Evolutionary conservation across 2,797 vertebrate species (phyloP), one percentile per base, ranked within the genome.

Genomic region (Caiman crocodilus): DNA sequence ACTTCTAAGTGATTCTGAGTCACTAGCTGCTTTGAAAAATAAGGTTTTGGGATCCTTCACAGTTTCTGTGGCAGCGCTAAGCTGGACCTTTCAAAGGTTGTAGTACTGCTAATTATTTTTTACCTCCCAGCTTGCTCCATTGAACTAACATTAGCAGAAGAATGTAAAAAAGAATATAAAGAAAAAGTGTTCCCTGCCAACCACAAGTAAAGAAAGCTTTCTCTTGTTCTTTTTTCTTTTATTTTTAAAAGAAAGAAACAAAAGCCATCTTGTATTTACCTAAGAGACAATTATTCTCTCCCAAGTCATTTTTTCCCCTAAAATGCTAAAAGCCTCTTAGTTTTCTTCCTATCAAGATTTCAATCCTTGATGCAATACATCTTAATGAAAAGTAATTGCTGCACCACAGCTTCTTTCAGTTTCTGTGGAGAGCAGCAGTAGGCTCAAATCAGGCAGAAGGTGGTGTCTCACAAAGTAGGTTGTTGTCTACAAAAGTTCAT

Each of bases 71-170:
- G 76, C 35, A 58, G 1, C 17, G 32, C 85, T 61, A 77, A 91
- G 83, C 14, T 76, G 3, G n/a, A n/a, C 60, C 16, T 82, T 56
- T 59, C 32, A 87, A 95, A 93, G 74, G 90, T 90, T 95, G 69
- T 15, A 92, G 67, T 25, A 17, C 50, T 77, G 18, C 4, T 90
- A 85, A 88, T 71, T 88, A 91, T 77, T 94, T 88, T 81, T 94
- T 88, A 74, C 76, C 88, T 55, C 55, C 13, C n/a, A 67, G 25
- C 8, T 5, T 30, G 75, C 82, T 94, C 65, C 87, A 32, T 95
- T 78, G 87, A 56, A 74, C 21, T 94, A 80, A 76, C 21, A 76
- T 25, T 58, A 90, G 64, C 42, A 94, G 86, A 92, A 61, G 10
- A 91, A 80, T 92, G 69, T 25, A 57, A 92, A 86, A 76, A 56